Evolutionary conservation across 2,888 invertebrate genomes (phyloP).

Genomic region (Torymus auratus): DNA sequence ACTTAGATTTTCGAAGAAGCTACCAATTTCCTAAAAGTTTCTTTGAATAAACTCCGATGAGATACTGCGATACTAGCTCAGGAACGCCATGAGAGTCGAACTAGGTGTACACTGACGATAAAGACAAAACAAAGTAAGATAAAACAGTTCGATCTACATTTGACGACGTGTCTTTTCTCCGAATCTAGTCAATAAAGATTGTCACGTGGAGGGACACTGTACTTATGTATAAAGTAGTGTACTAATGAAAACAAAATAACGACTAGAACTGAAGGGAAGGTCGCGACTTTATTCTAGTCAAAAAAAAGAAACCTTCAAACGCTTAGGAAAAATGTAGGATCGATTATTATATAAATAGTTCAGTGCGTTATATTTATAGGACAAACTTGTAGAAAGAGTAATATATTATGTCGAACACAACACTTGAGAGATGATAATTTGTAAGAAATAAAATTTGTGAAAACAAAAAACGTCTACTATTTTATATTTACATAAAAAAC

Average conservation of each 20-base stretch:
- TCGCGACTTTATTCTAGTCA: conserved; percentile 58
- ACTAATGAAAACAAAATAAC: conserved; percentile 45
- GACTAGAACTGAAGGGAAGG: too few relatives aligned
- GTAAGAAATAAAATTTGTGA: conserved; percentile 66
- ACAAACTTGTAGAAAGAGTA: conserved; percentile 56
- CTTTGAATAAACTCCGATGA: conserved; percentile 25
- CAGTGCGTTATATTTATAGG: conserved; percentile 57
- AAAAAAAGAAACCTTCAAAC: conserved; percentile 46
- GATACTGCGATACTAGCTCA: conserved; percentile 47
- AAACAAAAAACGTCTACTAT: conserved; percentile 20
- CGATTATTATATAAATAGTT: conserved; percentile 42
- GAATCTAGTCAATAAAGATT: conserved; percentile 51
- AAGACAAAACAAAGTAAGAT: conserved; percentile 22
- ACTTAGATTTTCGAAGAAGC: conserved; percentile 40
- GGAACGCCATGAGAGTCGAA: conserved; percentile 36
- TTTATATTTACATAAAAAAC: conserved; percentile 6
- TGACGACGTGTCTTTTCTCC: conserved; percentile 38
- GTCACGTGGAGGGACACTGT: conserved; percentile 57
- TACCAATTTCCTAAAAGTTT: conserved; percentile 26
- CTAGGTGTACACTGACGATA: conserved; percentile 13
- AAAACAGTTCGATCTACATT: conserved; percentile 47
- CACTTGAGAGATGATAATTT: conserved; percentile 66
- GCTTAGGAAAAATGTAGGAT: conserved; percentile 53
- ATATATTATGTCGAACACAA: conserved; percentile 51
- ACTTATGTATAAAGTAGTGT: conserved; percentile 67